phyloP scores from a whole-genome alignment of 2,113 vertebrate genomes.

The Calyptommatus sinebrachiatus region DNA sequence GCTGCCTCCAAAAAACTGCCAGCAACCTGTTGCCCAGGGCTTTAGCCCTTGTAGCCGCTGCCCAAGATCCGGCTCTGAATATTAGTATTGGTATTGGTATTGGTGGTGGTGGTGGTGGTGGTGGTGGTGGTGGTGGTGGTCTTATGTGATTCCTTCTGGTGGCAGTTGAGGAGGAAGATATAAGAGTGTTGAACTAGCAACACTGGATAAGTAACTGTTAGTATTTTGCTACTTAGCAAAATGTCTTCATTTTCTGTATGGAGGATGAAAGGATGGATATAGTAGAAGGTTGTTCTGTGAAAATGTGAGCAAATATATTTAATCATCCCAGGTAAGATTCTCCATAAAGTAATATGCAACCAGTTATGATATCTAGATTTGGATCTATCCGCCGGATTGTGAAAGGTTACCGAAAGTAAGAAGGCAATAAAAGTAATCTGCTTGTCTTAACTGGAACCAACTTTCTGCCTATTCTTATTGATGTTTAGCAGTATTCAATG shows the following conservation, averaged over 20 bases:
- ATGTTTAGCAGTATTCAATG: neutral
- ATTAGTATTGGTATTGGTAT: no score
- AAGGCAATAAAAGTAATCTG: conserved; percentile 7
- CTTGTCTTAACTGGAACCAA: neutral
- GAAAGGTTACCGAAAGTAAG: neutral
- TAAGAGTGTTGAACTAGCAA: no score
- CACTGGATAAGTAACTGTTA: no score
- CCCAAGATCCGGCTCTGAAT: no score
- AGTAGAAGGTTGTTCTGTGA: neutral
- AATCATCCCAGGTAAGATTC: neutral
- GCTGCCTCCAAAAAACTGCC: no score
- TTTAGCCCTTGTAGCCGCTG: no score
- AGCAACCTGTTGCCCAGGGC: no score
- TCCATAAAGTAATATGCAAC: neutral
- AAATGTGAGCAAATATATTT: neutral
- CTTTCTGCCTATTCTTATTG: conserved; percentile 1
- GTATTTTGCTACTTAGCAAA: neutral
- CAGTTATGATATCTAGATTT: conserved; percentile 4
- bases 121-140: no score
- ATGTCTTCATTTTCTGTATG: neutral
- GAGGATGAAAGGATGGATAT: neutral
- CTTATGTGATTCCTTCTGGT: no score
- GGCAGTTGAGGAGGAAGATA: no score
- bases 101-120: no score
- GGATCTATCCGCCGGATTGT: neutral